These are phyloP conservation scores for Macrotus californicus DNA, from an alignment of 2,113 vertebrate genomes.

Conservation along the genomic window DNA sequence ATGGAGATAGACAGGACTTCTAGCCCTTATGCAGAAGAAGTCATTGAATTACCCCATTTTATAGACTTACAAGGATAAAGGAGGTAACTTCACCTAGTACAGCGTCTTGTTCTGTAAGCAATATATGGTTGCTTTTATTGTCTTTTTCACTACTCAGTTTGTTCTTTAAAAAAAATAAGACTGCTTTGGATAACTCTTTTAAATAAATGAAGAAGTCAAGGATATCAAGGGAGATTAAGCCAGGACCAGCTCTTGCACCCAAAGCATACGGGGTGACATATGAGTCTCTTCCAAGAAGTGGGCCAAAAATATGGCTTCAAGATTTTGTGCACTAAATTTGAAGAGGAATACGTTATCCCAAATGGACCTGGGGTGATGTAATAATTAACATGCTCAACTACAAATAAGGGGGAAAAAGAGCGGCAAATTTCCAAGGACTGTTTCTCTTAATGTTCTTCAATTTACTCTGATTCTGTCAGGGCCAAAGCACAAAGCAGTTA, in stretches of 20 bases:
- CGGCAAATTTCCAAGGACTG: not conserved
- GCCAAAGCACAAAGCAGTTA: not conserved
- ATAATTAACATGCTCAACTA: not conserved
- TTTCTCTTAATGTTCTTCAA: slow-evolving; percentile 33
- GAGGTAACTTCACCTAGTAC: not conserved
- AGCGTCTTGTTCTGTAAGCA: not conserved
- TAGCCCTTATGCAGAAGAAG: not conserved
- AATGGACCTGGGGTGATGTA: not conserved
- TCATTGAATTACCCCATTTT: not conserved
- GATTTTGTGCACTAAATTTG: not conserved
- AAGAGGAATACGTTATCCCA: not conserved
- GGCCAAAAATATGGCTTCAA: not conserved
- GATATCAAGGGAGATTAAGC: not conserved
- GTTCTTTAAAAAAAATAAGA: not conserved
- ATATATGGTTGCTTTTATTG: not conserved
- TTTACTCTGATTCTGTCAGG: not conserved
- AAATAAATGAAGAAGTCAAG: not conserved
- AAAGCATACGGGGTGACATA: not conserved
- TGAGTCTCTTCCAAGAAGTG: not conserved
- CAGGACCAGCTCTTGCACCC: not conserved
- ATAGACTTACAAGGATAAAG: not conserved
- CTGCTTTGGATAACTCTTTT: not conserved
- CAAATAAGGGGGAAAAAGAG: not conserved
- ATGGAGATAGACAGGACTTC: not conserved
- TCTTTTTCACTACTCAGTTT: not conserved